Conservation (phyloP, 2,113 vertebrate genomes). For the Calypte anna region DNA sequence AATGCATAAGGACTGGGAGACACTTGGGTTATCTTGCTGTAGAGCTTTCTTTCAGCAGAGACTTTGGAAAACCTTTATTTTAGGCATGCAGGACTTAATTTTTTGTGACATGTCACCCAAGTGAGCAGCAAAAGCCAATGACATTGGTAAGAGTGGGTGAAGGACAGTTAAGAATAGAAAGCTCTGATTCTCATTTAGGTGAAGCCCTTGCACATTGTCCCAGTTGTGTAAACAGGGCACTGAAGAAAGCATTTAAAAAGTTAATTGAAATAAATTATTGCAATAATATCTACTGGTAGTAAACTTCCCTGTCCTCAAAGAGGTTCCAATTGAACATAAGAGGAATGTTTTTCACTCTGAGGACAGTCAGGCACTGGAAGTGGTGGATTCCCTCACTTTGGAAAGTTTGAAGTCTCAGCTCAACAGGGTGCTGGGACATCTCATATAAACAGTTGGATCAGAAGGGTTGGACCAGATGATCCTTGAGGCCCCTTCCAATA, state of each 20-base stretch:
- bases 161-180: neutral
- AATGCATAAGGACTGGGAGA: neutral
- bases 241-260: neutral
- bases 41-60: neutral
- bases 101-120: neutral
- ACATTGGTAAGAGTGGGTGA: neutral
- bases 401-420: no score
- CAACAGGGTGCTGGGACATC: no score
- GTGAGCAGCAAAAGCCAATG: neutral
- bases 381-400: no score
- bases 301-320: neutral
- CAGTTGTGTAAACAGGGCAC: neutral
- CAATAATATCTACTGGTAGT: neutral
- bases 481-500: no score
- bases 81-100: neutral
- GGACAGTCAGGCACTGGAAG: no score
- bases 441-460: no score
- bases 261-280: neutral
- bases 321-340: no score
- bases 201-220: neutral
- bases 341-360: no score
- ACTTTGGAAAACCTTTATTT: neutral
- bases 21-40: neutral
- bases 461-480: no score
- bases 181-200: neutral